Evolutionary conservation across 2,888 invertebrate species (phyloP).

Genomic region (Hydrotaea cyrtoneurina): DNA sequence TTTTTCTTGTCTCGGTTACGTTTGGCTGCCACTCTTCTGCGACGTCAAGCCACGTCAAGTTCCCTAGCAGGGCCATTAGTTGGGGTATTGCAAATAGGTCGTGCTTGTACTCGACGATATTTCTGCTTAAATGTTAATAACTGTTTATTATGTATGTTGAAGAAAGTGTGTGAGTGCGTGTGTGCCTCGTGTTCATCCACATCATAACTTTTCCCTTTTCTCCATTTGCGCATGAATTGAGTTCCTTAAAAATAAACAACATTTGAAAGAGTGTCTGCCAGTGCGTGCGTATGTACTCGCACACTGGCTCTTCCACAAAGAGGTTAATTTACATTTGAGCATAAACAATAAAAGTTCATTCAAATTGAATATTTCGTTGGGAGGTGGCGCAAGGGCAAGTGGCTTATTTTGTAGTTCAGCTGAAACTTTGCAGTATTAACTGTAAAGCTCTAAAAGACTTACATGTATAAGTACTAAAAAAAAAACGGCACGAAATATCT

Average conservation of each 20-base stretch:
- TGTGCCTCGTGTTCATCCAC: constrained; percentile 5
- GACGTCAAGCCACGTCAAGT: constrained; percentile 10
- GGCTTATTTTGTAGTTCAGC: background rate
- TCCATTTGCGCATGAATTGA: constrained; percentile 36
- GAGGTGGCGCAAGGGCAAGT: background rate
- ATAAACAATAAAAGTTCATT: constrained; percentile 35
- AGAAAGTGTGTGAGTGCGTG: background rate
- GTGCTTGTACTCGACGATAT: background rate
- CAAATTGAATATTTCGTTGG: background rate
- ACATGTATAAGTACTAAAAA: too few relatives aligned
- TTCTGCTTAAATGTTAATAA: constrained; percentile 43
- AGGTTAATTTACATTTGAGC: constrained; percentile 35
- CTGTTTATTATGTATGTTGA: constrained; percentile 28
- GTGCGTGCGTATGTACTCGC: background rate
- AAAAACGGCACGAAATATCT: background rate
- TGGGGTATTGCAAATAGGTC: constrained; percentile 1
- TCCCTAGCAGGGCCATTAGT: constrained; percentile 17
- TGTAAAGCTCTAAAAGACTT: background rate
- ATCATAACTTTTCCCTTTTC: constrained; percentile 27
- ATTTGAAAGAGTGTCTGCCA: background rate
- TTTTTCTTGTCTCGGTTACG: background rate
- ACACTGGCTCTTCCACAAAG: background rate
- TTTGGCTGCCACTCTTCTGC: background rate
- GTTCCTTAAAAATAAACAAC: constrained; percentile 16
- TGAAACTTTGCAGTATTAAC: background rate